Base-by-base conservation (phyloP, 2,888 invertebrate species). In the Vanessa cardui region DNA sequence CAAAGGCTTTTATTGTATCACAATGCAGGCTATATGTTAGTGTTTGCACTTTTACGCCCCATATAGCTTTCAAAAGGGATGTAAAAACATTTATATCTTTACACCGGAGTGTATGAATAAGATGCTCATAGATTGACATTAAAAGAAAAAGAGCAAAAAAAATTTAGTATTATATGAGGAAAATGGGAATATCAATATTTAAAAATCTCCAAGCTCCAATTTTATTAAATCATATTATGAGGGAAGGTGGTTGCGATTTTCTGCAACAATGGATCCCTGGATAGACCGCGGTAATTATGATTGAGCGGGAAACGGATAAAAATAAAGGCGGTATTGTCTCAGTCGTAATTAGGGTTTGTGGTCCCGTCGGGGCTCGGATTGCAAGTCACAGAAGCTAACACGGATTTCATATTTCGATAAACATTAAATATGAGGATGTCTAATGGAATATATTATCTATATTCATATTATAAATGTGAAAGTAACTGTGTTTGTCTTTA, bases 291-390 rank as follows among this genome's bases (percentile, higher is more conserved):
- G 85, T 92, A 91, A 92, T 92, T 92, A 92, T 92, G 92, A 92
- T 92, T 90, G 92, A 92, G 91, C 90, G 87, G 85, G 89, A 88
- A 91, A 89, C 86, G 89, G 89, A 86, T 92, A 92, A 92, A 92
- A 92, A 92, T 91, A 83, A 89, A 85, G 81, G 78, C 81, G 78
- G 88, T 83, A 88, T 92, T 92, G 92, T 92, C 91, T 90, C 89
- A 86, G 84, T 83, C 83, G 83, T 92, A 92, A 92, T 92, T 92
- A 91, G 82, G 90, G 91, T 92, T 90, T 90, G 91, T 89, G 85
- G 89, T 87, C 89, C 90, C 91, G 75, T 70, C 74, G 87, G 89
- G 84, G 73, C 71, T 75, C 73, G 76, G 81, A 79, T 74, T 81
- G 90, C 90, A 88, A 91, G 89, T 91, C 89, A 90, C 79, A 76